phyloP scores from a whole-genome alignment of 2,797 vertebrate species.

The Rhinophrynus dorsalis region DNA sequence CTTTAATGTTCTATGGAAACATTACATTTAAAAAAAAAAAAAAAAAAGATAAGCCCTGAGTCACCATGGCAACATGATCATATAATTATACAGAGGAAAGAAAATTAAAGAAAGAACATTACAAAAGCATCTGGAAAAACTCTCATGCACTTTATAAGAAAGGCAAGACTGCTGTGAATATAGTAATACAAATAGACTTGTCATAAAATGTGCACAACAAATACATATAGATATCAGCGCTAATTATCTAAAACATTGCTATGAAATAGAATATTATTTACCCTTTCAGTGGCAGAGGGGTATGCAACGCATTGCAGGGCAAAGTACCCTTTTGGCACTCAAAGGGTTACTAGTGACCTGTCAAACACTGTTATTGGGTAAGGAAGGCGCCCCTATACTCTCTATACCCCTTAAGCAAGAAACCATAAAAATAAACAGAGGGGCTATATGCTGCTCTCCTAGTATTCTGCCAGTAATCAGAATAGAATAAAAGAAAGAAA shows the following conservation, averaged over 20 bases:
- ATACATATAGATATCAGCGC: conserved; percentile 7
- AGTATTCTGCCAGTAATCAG: too few relatives aligned
- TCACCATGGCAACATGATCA: conserved; percentile 67
- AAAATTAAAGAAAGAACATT: conserved; percentile 59
- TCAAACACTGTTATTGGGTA: too few relatives aligned
- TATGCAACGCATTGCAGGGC: too few relatives aligned
- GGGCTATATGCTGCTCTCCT: too few relatives aligned
- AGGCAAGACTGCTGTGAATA: not conserved
- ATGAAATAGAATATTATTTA: too few relatives aligned
- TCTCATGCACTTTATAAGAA: conserved; percentile 36
- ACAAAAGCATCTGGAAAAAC: conserved; percentile 57
- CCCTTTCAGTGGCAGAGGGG: too few relatives aligned
- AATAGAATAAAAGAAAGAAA: too few relatives aligned
- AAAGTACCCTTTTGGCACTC: too few relatives aligned
- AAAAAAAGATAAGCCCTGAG: conserved; percentile 57
- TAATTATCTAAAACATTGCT: conserved; percentile 34
- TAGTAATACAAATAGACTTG: conserved; percentile 34
- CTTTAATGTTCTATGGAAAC: conserved; percentile 54
- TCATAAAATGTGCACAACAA: conserved; percentile 18
- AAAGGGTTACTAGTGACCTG: too few relatives aligned
- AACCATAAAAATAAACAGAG: too few relatives aligned
- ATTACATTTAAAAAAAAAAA: conserved; percentile 58
- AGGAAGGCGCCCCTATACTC: too few relatives aligned
- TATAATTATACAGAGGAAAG: conserved; percentile 63
- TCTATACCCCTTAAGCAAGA: too few relatives aligned